Percentiles rank a stretch among this genome's conserved stretches.
These are phyloP conservation scores for Sarcoramphus papa DNA, from an alignment of 2,797 vertebrate species.

Conservation along the genomic window DNA sequence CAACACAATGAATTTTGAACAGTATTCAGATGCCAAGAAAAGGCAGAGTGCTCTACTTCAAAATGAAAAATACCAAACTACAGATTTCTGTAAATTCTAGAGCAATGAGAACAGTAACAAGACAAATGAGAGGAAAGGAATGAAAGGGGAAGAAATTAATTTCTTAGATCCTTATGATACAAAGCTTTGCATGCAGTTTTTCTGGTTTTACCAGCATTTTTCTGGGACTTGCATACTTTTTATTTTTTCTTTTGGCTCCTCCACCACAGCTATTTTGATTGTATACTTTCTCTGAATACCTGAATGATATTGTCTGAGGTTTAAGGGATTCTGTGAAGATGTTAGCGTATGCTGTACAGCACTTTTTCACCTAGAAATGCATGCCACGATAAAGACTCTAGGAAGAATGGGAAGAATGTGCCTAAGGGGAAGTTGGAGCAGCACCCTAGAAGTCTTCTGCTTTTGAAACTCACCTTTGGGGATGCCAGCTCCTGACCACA, in stretches of 20 bases:
- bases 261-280: not conserved
- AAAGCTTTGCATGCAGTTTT: not conserved
- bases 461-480: not conserved
- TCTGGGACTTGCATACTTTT: not conserved
- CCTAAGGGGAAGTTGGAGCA: not conserved
- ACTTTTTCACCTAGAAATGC: not conserved
- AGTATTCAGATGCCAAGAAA: not conserved
- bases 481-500: not conserved
- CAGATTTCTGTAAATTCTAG: not conserved
- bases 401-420: not conserved
- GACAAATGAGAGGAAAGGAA: not conserved
- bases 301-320: not conserved
- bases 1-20: not conserved
- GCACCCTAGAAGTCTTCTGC: not conserved
- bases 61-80: not conserved
- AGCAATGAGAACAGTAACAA: not conserved
- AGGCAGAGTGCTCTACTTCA: not conserved
- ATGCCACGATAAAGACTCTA: not conserved
- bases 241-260: not conserved
- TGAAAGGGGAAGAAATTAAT: not conserved
- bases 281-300: not conserved
- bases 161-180: not conserved
- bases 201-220: not conserved
- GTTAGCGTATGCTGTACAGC: not conserved
- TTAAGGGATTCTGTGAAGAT: not conserved